Percentiles rank a stretch among this genome's conserved stretches.
Evolutionary conservation across 2,113 vertebrate genomes (phyloP).

Genomic region (Bos taurus): ARS-UCD2.0 NC_037357.1:49197501-49198000

Average conservation of each 20-base stretch:
- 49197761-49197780: neutral
- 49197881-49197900: neutral
- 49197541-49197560: neutral
- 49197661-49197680: neutral
- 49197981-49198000: neutral
- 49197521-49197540: neutral
- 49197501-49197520: slow-evolving; percentile 32
- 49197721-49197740: neutral
- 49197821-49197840: neutral
- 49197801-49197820: neutral
- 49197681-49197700: neutral
- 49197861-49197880: neutral
- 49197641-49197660: neutral
- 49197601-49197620: neutral
- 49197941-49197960: neutral
- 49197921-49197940: neutral
- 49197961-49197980: neutral
- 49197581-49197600: neutral
- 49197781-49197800: neutral
- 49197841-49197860: neutral
- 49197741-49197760: neutral
- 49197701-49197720: neutral
- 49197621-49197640: neutral
- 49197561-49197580: neutral
- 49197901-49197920: neutral